These are phyloP conservation scores for Pandemis heparana DNA, from an alignment of 2,888 invertebrate species.

Conservation along the genomic window DNA sequence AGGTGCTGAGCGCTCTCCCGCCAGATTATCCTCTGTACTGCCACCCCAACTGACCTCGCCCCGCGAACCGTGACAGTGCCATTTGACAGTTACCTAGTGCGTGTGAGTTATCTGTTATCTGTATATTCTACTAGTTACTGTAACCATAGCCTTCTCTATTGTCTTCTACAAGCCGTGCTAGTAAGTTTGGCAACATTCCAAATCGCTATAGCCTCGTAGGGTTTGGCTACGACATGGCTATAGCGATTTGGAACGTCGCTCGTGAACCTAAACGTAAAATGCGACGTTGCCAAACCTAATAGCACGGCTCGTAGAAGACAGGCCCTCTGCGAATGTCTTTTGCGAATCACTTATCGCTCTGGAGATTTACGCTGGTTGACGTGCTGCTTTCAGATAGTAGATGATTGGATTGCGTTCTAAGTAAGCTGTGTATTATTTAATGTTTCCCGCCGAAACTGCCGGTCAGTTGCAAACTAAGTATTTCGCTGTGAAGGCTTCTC, in stretches of 20 bases:
- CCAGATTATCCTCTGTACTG: conserved; percentile 79
- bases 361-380: background rate
- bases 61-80: background rate
- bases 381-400: background rate
- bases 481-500: background rate
- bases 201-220: no score
- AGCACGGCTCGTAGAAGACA: no score
- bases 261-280: no score
- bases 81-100: conserved; percentile 13
- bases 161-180: no score
- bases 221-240: no score
- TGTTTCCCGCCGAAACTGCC: conserved; percentile 16
- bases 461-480: conserved; percentile 2
- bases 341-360: background rate
- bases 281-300: no score
- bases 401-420: background rate
- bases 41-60: conserved; percentile 55
- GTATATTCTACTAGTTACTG: background rate
- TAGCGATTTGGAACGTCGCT: no score
- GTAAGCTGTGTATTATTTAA: background rate
- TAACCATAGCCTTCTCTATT: no score
- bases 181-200: no score
- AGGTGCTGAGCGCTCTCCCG: conserved; percentile 77
- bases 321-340: background rate
- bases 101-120: background rate